Evolutionary conservation across 2,113 vertebrate species (phyloP), one percentile per base, ranked within the genome.

Genomic region (Octodon degus): DNA sequence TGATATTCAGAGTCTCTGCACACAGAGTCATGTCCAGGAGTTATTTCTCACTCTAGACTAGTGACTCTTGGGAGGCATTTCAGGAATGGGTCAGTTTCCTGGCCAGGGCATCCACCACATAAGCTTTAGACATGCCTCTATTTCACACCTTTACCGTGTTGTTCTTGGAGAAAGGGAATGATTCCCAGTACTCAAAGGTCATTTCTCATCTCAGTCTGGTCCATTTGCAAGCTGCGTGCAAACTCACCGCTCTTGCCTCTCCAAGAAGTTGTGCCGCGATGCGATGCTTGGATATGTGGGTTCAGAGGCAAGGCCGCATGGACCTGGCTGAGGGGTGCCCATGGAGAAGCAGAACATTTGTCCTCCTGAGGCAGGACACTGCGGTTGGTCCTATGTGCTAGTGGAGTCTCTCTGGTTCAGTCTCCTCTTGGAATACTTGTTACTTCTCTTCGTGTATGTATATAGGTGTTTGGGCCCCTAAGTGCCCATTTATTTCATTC

Each of bases 121-220:
- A 84, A 55, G 11, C 34, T 88, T 90, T 77, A 37, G 0, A 27
- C 2, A 12, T 34, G 24, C 50, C 70, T 20, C 70, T 70, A 3
- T 97, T 89, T 96, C 84, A 93, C 14, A 74, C 87, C 24, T 72
- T 40, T 68, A 3, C 17, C 7, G 27, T 50, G 89, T 81, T 90
- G 85, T 40, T 86, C 62, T 94, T 86, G 72, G 19, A 76, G 13
- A 92, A 72, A 86, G 47, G 77, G 7, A 77, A 77, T 77, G 2
- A 63, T 82, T 93, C 81, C 7, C 63, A 50, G 5, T 13, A 19
- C 62, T 95, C 60, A 83, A 85, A 95, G 34, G 37, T 25, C 13
- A 27, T 72, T 91, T 91, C 84, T 88, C 32, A 84, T 68, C 55
- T 72, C 68, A 83, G n/a, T 37, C 47, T 9, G 1, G n/a, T n/a